Evolutionary conservation across 2,797 vertebrate genomes (phyloP).

Genomic region (Trachurus trachurus): DNA sequence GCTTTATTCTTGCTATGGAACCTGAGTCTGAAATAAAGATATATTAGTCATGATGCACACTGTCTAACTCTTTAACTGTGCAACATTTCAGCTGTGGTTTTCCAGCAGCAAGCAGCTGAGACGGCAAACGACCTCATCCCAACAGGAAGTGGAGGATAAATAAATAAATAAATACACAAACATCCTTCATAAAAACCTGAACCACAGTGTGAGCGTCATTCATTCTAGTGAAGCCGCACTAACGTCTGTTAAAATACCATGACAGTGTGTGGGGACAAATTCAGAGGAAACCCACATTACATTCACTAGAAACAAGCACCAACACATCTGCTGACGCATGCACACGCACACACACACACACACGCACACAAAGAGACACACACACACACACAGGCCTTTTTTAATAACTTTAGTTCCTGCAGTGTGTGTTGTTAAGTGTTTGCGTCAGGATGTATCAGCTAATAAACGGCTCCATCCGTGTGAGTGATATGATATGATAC

Average conservation of each 20-base stretch:
- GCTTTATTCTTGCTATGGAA: too few relatives aligned
- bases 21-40: too few relatives aligned
- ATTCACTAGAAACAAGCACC: background rate
- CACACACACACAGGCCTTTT: background rate
- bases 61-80: too few relatives aligned
- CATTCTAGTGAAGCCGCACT: constrained; percentile 1
- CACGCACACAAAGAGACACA: background rate
- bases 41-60: too few relatives aligned
- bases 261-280: background rate
- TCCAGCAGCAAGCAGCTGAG: too few relatives aligned
- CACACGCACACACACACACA: background rate
- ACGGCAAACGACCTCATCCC: too few relatives aligned
- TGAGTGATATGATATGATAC: background rate
- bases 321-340: background rate
- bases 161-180: too few relatives aligned
- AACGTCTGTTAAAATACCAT: background rate
- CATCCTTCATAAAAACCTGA: too few relatives aligned
- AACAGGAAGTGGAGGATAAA: too few relatives aligned
- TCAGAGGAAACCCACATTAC: background rate
- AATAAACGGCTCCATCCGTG: background rate
- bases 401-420: background rate
- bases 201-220: too few relatives aligned
- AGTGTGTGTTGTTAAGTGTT: background rate
- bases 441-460: background rate
- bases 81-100: too few relatives aligned